phyloP scores from a whole-genome alignment of 2,888 invertebrate species.

The Proisotoma minuta region DNA sequence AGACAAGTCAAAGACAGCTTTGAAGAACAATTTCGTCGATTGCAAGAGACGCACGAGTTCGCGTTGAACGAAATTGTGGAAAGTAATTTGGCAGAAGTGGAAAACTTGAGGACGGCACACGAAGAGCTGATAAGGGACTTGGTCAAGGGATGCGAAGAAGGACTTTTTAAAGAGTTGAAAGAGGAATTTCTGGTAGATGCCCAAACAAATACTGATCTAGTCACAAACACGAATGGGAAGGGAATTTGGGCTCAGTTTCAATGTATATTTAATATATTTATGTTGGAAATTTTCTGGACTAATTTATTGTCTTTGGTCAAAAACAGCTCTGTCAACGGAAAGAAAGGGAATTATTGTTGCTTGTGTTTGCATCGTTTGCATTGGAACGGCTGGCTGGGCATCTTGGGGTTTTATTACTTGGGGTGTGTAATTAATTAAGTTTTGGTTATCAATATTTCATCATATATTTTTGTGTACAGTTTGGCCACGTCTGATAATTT shows the following conservation, averaged over 20 bases:
- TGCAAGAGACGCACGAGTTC: conserved; percentile 20
- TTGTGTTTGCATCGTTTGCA: conserved; percentile 19
- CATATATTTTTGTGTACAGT: conserved; percentile 16
- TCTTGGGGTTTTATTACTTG: conserved; percentile 31
- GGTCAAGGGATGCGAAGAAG: conserved; percentile 22
- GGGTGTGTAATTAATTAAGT: conserved; percentile 14
- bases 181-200: conserved; percentile 18
- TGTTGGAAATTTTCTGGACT: background rate
- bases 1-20: conserved; percentile 10
- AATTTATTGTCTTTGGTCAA: background rate
- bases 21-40: conserved; percentile 17
- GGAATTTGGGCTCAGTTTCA: conserved; percentile 23
- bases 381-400: conserved; percentile 30
- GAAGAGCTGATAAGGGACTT: conserved; percentile 24
- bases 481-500: conserved; percentile 25
- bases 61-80: conserved; percentile 9
- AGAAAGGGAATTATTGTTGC: conserved; percentile 22
- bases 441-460: background rate
- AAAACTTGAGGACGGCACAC: conserved; percentile 17
- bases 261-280: conserved; percentile 10
- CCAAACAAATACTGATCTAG: conserved; percentile 12
- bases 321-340: conserved; percentile 17
- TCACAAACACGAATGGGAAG: conserved; percentile 16
- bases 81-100: background rate
- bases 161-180: conserved; percentile 25